Conservation (phyloP, 2,888 invertebrate species). For the Melanotus villosus region DNA sequence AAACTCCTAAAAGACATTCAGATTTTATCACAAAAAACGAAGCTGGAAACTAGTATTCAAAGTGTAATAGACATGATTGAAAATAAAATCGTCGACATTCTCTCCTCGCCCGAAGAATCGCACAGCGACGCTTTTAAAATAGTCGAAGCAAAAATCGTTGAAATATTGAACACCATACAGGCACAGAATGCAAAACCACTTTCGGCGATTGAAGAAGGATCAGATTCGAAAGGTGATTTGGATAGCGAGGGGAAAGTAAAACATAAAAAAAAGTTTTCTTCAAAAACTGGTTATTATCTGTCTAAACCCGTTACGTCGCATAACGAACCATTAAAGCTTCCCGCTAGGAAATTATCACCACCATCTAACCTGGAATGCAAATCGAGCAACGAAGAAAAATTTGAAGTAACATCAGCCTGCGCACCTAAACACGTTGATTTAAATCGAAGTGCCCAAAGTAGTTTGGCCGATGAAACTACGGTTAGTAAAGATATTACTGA, state of each 20-base stretch:
- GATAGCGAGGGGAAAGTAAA: not conserved
- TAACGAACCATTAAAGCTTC: too few species aligned
- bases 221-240: not conserved
- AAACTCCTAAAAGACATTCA: slow-evolving; percentile 16
- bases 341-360: too few species aligned
- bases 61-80: slow-evolving; percentile 44
- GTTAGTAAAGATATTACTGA: not conserved
- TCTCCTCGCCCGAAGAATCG: slow-evolving; percentile 32
- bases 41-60: slow-evolving; percentile 36
- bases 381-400: slow-evolving; percentile 14
- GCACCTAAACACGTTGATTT: not conserved
- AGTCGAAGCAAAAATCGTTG: slow-evolving; percentile 36
- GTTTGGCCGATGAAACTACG: not conserved
- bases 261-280: not conserved
- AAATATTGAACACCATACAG: slow-evolving; percentile 28
- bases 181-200: slow-evolving; percentile 1
- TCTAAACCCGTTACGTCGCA: too few species aligned
- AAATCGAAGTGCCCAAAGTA: not conserved
- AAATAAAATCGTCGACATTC: slow-evolving; percentile 38
- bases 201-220: slow-evolving; percentile 9
- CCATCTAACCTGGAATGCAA: too few species aligned
- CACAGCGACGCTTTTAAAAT: slow-evolving; percentile 33
- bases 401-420: not conserved
- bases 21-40: not conserved
- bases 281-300: too few species aligned